Percentiles rank a stretch among this genome's conserved stretches.
phyloP scores from a whole-genome alignment of 2,113 vertebrate genomes.

The Oncorhynchus nerka region DNA sequence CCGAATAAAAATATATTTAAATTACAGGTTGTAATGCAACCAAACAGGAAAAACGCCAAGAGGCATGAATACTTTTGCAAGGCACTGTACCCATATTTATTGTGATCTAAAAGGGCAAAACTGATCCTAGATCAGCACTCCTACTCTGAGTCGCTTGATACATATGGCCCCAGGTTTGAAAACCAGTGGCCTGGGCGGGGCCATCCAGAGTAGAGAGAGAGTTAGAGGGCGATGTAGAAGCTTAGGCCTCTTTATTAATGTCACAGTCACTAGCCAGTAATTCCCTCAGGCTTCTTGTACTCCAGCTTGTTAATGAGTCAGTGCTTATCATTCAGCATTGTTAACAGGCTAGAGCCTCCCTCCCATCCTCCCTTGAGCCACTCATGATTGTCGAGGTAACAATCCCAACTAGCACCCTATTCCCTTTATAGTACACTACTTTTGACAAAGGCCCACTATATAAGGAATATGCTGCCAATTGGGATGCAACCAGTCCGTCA shows the following conservation, averaged over 20 bases:
- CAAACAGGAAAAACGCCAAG: too few relatives aligned
- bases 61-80: too few relatives aligned
- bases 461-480: too few relatives aligned
- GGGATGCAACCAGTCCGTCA: too few relatives aligned
- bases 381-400: neutral
- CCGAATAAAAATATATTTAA: too few relatives aligned
- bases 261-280: constrained; percentile 66
- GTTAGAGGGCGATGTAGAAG: constrained; percentile 59
- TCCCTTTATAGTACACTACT: too few relatives aligned
- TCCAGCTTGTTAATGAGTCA: constrained; percentile 70
- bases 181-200: constrained; percentile 42
- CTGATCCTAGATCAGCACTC: neutral
- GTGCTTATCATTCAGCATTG: constrained; percentile 70
- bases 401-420: too few relatives aligned
- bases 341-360: constrained; percentile 66
- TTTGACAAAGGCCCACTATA: too few relatives aligned
- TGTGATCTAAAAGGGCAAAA: constrained; percentile 11
- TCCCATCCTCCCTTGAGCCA: neutral
- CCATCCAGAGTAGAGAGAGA: neutral
- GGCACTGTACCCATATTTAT: too few relatives aligned
- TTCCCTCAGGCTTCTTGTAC: constrained; percentile 64
- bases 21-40: too few relatives aligned
- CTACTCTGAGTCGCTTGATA: neutral
- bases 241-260: constrained; percentile 69
- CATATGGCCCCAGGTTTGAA: neutral